Conservation (phyloP, 1,140 invertebrate species). For the Magallana angulata region DNA sequence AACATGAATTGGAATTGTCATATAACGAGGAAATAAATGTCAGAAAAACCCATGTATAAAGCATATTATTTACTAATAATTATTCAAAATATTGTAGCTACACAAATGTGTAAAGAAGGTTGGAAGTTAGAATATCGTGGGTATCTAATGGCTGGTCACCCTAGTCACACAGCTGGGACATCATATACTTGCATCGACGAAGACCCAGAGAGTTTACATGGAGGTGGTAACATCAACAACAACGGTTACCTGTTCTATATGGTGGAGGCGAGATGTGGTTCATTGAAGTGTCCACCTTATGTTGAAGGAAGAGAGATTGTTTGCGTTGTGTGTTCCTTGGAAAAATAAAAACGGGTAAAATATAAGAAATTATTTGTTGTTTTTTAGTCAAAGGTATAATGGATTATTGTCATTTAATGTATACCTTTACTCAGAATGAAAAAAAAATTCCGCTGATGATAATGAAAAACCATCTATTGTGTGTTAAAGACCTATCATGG, state of each 20-base stretch:
- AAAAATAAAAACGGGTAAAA: slow-evolving; percentile 39
- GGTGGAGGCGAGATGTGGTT: slow-evolving; percentile 51
- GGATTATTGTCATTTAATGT: too few species aligned
- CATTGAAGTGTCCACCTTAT: slow-evolving; percentile 62
- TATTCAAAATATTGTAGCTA: not conserved
- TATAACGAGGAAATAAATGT: too few species aligned
- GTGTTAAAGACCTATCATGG: too few species aligned
- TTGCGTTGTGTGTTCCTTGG: slow-evolving; percentile 61
- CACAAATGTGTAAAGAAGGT: slow-evolving; percentile 45
- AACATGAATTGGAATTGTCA: too few species aligned
- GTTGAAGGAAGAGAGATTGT: slow-evolving; percentile 56
- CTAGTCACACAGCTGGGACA: not conserved
- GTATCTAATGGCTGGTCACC: slow-evolving; percentile 54
- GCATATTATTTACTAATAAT: too few species aligned
- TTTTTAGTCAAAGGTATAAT: too few species aligned
- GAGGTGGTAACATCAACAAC: not conserved
- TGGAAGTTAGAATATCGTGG: slow-evolving; percentile 62
- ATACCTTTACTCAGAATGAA: too few species aligned
- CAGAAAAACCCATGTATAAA: too few species aligned
- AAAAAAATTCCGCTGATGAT: too few species aligned
- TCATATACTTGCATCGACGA: slow-evolving; percentile 61
- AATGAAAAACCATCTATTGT: too few species aligned
- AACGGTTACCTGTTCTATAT: slow-evolving; percentile 51
- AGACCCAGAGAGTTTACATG: slow-evolving; percentile 43
- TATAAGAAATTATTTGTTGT: not conserved